Conservation (phyloP, 2,113 vertebrate genomes). For the Muntiacus reevesi region DNA sequence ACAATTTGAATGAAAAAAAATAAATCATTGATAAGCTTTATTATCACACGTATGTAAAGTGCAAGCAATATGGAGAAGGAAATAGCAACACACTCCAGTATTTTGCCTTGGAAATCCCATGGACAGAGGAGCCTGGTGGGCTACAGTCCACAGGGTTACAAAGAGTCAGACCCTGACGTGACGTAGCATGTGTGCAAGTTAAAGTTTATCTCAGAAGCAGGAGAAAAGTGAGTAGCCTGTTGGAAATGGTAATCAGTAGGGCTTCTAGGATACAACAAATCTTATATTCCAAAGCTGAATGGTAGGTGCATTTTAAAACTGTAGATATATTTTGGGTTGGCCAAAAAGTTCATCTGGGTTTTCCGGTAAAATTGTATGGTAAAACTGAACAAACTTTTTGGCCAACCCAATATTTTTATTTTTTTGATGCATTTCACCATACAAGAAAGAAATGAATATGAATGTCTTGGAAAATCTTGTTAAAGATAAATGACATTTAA, state of each 20-base stretch:
- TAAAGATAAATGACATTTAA: constrained; percentile 1
- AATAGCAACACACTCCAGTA: background rate
- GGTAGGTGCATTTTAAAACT: background rate
- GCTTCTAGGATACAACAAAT: background rate
- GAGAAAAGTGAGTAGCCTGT: background rate
- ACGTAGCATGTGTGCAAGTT: background rate
- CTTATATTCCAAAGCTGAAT: background rate
- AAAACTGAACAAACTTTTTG: background rate
- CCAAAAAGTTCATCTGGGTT: background rate
- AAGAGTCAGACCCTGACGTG: background rate
- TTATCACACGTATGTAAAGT: background rate
- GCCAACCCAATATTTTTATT: background rate
- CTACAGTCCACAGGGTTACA: background rate
- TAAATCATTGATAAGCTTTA: background rate
- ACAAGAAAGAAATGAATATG: background rate
- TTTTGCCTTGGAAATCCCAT: background rate
- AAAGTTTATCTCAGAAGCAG: background rate
- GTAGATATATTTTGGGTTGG: background rate
- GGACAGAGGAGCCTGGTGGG: background rate
- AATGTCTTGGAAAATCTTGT: background rate
- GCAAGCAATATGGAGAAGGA: background rate
- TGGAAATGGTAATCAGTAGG: background rate
- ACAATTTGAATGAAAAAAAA: background rate
- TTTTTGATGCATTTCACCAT: background rate
- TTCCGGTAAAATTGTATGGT: background rate